phyloP scores from a whole-genome alignment of 2,797 vertebrate species.

The Melanitta fusca region DNA sequence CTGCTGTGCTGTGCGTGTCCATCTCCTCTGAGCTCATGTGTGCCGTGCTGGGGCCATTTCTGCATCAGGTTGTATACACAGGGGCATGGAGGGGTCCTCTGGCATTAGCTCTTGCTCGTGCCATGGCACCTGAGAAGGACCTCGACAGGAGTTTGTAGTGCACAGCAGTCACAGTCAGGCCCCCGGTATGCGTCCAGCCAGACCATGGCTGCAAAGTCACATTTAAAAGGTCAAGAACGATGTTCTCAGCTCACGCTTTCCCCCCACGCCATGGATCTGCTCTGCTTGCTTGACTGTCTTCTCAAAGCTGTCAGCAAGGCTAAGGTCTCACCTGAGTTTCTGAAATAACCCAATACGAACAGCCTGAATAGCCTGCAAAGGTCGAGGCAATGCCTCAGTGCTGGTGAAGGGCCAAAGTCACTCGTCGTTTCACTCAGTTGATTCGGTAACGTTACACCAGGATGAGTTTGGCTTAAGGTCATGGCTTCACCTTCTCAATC shows the following conservation, averaged over 20 bases:
- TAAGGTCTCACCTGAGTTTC: slow-evolving; percentile 42
- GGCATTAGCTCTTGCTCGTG: not conserved
- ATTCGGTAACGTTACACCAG: not conserved
- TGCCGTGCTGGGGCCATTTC: not conserved
- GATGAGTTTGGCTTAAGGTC: not conserved
- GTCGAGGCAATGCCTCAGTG: not conserved
- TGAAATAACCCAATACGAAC: not conserved
- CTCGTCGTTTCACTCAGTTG: not conserved
- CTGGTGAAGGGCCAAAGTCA: not conserved
- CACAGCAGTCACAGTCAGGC: not conserved
- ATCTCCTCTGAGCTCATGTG: not conserved
- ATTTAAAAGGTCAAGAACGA: slow-evolving; percentile 70
- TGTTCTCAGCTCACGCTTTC: slow-evolving; percentile 51
- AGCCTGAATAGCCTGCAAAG: slow-evolving; percentile 33
- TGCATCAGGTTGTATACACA: not conserved
- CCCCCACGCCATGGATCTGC: not conserved
- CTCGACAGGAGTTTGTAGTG: slow-evolving; percentile 1
- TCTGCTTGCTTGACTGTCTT: slow-evolving; percentile 49
- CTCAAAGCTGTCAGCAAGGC: slow-evolving; percentile 54
- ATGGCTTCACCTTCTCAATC: not conserved
- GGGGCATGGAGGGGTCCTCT: not conserved
- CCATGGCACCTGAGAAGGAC: not conserved
- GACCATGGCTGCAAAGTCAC: slow-evolving; percentile 27
- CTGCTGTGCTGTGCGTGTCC: not conserved
- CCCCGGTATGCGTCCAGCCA: slow-evolving; percentile 17